phyloP scores from a whole-genome alignment of 2,113 vertebrate genomes.

The Phasianus colchicus region DNA sequence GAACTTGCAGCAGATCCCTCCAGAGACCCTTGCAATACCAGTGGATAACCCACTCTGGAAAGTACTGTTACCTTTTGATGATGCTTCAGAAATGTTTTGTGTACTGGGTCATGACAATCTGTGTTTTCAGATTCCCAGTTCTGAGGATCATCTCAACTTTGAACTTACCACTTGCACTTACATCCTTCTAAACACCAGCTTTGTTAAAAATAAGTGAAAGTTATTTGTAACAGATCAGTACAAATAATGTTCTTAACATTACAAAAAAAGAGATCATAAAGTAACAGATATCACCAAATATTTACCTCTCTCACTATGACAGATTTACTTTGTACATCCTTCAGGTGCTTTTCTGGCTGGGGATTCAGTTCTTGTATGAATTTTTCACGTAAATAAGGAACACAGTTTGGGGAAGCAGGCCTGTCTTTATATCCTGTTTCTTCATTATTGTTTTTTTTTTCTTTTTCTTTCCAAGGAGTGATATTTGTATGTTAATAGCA shows the following conservation, averaged over 20 bases:
- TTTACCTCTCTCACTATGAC: background rate
- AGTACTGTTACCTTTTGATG: background rate
- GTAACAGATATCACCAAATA: background rate
- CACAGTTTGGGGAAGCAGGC: background rate
- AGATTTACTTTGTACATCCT: background rate
- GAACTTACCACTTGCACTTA: background rate
- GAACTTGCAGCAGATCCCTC: background rate
- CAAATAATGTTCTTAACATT: background rate
- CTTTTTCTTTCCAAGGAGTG: accelerated
- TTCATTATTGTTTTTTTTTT: accelerated
- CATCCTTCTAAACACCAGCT: background rate
- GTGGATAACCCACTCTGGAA: background rate
- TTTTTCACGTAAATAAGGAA: background rate
- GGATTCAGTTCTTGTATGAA: background rate
- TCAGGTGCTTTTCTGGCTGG: background rate
- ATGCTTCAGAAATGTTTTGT: background rate
- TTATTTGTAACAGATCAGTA: background rate
- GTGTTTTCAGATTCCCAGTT: background rate
- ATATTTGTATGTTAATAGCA: background rate
- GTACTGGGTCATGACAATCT: background rate
- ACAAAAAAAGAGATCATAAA: background rate
- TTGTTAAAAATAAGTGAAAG: background rate
- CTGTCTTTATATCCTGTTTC: background rate
- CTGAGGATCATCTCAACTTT: background rate
- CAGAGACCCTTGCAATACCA: background rate